Conservation (phyloP, 2,113 vertebrate species). For the Xiphorhynchus elegans region DNA sequence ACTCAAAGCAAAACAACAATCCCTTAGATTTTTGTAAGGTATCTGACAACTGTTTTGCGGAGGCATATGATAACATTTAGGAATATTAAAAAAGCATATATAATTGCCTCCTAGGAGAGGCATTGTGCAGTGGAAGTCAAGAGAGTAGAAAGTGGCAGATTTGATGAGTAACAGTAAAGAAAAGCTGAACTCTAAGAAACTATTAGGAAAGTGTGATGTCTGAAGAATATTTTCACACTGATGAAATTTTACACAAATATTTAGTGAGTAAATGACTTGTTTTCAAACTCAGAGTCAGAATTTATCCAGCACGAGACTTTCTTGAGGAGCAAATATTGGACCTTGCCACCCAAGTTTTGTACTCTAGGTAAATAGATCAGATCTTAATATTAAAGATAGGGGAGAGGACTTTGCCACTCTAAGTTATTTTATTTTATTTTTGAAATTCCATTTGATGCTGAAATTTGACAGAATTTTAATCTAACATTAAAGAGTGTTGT, state of each 20-base stretch:
- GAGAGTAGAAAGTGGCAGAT: neutral
- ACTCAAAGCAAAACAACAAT: neutral
- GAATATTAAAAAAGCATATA: neutral
- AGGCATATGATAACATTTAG: conserved; percentile 12
- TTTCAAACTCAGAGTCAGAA: neutral
- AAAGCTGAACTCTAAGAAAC: neutral
- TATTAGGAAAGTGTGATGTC: neutral
- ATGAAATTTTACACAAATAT: neutral
- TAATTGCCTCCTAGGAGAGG: conserved; percentile 50
- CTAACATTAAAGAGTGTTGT: neutral
- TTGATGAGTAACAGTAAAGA: neutral
- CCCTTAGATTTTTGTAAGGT: neutral
- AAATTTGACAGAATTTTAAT: neutral
- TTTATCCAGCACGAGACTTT: neutral
- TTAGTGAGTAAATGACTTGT: neutral
- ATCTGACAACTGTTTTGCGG: conserved; percentile 31
- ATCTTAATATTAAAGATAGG: neutral
- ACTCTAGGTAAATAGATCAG: neutral
- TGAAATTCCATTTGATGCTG: neutral
- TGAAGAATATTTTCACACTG: neutral
- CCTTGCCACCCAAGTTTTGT: neutral
- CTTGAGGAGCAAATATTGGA: neutral
- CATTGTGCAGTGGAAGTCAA: neutral
- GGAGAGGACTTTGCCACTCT: neutral
- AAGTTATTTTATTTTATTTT: neutral